A percentile compares a stretch with the other conserved stretches of the same genome.
These are phyloP conservation scores for Patiria pectinifera DNA, from an alignment of 53 echinoderm and acorn worm genomes.

Conservation along the genomic window DNA sequence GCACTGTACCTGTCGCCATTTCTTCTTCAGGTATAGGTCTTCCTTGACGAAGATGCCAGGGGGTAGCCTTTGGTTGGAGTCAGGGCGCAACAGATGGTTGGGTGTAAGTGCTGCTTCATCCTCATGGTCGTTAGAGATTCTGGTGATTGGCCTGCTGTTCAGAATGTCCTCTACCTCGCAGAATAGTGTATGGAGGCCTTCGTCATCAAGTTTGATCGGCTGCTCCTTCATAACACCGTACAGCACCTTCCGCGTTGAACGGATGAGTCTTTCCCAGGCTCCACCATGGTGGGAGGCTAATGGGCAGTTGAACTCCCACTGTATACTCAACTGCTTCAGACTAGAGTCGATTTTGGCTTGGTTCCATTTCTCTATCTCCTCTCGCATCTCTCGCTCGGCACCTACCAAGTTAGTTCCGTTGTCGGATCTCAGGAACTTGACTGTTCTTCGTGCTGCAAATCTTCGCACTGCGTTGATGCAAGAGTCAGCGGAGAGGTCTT, in stretches of 20 bases:
- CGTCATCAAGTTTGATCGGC: too few relatives aligned
- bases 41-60: too few relatives aligned
- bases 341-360: constrained; percentile 40
- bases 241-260: too few relatives aligned
- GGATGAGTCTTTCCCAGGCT: too few relatives aligned
- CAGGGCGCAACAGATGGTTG: too few relatives aligned
- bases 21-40: constrained; percentile 42
- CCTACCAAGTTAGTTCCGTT: constrained; percentile 56
- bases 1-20: constrained; percentile 65
- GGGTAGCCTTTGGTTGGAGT: too few relatives aligned
- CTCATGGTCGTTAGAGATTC: too few relatives aligned
- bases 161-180: too few relatives aligned
- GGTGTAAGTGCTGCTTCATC: too few relatives aligned
- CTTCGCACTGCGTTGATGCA: constrained; percentile 77
- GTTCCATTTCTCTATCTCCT: constrained; percentile 45
- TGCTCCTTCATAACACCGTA: too few relatives aligned
- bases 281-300: constrained; percentile 73
- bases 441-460: constrained; percentile 69
- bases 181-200: too few relatives aligned
- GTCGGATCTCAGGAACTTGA: constrained; percentile 45
- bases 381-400: constrained; percentile 23
- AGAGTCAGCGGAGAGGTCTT: constrained; percentile 60
- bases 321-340: constrained; percentile 43
- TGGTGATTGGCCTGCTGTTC: too few relatives aligned
- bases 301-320: constrained; percentile 74